phyloP scores from a whole-genome alignment of 1,140 invertebrate genomes.

The Drosophila seguyi region DNA sequence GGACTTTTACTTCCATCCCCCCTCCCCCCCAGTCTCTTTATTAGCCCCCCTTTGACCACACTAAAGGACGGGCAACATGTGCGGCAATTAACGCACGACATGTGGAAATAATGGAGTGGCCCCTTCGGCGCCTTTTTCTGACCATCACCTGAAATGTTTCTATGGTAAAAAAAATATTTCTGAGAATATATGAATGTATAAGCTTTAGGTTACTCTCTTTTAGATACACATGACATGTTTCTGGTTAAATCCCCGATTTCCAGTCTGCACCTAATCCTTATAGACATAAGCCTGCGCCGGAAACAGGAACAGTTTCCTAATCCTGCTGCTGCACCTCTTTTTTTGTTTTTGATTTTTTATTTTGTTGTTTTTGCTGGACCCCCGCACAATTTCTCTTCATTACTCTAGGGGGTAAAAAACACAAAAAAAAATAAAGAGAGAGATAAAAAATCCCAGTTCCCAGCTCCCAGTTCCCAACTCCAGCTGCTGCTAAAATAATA shows the following conservation, averaged over 20 bases:
- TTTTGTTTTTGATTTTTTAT: background rate
- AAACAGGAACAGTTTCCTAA: constrained; percentile 4
- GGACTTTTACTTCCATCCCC: background rate
- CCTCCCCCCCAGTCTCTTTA: background rate
- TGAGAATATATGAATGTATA: background rate
- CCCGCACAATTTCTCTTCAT: constrained; percentile 65
- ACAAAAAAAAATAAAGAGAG: background rate
- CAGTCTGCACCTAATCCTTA: constrained; percentile 12
- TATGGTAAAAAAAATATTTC: background rate
- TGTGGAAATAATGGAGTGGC: constrained; percentile 44
- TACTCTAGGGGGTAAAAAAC: constrained; percentile 4
- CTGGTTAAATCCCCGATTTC: background rate
- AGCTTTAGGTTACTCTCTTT: background rate
- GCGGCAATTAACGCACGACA: constrained; percentile 47
- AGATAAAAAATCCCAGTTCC: constrained; percentile 6
- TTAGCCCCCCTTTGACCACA: background rate
- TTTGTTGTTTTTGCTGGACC: constrained; percentile 19
- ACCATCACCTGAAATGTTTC: constrained; percentile 4
- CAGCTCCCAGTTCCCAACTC: background rate
- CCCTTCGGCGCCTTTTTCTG: background rate
- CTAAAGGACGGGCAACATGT: constrained; percentile 13
- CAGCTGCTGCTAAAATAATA: constrained; percentile 42
- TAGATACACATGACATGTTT: background rate
- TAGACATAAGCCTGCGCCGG: constrained; percentile 4
- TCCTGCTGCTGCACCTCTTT: constrained; percentile 21